Evolutionary conservation across 2,888 invertebrate species (phyloP), one percentile per base, ranked within the genome.

Genomic region (Parnassius glacialis): DNA sequence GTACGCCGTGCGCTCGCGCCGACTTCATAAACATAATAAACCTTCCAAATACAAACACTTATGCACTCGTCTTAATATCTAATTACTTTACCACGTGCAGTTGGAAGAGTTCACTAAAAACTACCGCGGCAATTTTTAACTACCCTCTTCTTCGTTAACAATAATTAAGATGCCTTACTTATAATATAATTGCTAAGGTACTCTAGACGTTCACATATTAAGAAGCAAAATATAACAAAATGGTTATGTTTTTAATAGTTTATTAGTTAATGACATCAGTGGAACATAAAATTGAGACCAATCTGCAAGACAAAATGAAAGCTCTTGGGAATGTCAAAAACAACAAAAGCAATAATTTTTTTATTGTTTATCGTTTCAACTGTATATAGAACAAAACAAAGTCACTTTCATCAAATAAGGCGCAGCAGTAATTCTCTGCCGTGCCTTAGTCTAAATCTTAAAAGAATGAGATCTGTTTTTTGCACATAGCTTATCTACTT

Each of bases 31-130:
- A 71, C 61, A 64, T 52, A 53, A 65, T 72, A 74, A 76, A 75
- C 65, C 68, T 74, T 75, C 74, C 72, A 70, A 76, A 68, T 66
- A 71, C 67, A 79, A 78, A 74, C 76, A 78, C 79, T 78, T 68
- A 67, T 69, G 75, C 74, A 73, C 64, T 72, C 67, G 68, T 69
- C 72, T 68, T 34, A 34, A 34, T 75, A 75, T 65, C 70, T 75
- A 74, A 70, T 66, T 74, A 71, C 63, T 67, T 79, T 73, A 84
- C 79, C 79, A 76, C 69, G 79, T 81, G 82, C 81, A 73, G 74
- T 74, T 81, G 81, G 80, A 83, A 85, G 80, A 85, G 75, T 81
- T 74, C 83, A 85, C 87, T 77, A 73, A 75, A 81, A 74, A 80
- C 85, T 87, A 86, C 80, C 75, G 82, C 78, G 78, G 79, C 53